These are phyloP conservation scores for Calliopum simillimum DNA, from an alignment of 2,888 invertebrate genomes.

Conservation along the genomic window DNA sequence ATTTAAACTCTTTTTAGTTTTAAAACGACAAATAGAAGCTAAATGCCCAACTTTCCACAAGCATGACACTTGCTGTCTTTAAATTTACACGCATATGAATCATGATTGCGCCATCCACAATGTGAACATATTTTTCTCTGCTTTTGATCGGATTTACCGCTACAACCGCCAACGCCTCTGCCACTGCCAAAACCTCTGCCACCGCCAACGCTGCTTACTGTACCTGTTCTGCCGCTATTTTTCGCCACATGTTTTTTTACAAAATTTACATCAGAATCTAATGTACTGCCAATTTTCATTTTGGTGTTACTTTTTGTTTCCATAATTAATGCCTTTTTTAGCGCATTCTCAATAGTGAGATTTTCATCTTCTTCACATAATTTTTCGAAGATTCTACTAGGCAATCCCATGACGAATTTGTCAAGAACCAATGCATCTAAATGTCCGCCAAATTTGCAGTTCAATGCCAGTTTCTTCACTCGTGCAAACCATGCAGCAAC, in stretches of 20 bases:
- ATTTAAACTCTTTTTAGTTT: conserved; percentile 17
- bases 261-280: too few relatives aligned
- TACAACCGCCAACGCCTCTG: conserved; percentile 6
- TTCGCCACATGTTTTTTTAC: too few relatives aligned
- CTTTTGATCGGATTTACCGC: too few relatives aligned
- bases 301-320: conserved; percentile 5
- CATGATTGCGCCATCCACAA: conserved; percentile 26
- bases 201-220: background rate
- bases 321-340: conserved; percentile 7
- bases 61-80: conserved; percentile 12
- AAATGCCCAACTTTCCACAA: conserved; percentile 21
- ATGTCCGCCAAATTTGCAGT: too few relatives aligned
- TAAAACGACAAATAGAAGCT: conserved; percentile 20
- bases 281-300: background rate
- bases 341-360: background rate
- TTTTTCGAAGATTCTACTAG: conserved; percentile 12
- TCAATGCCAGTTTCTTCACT: too few relatives aligned
- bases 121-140: background rate
- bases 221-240: background rate
- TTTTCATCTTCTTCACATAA: conserved; percentile 20
- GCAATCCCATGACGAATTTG: conserved; percentile 7
- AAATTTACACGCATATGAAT: background rate
- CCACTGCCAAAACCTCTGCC: background rate
- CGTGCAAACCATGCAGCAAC: conserved; percentile 14
- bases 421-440: conserved; percentile 21